These are phyloP conservation scores for Acromyrmex echinatior DNA, from an alignment of 1,140 invertebrate species.

Conservation along the genomic window DNA sequence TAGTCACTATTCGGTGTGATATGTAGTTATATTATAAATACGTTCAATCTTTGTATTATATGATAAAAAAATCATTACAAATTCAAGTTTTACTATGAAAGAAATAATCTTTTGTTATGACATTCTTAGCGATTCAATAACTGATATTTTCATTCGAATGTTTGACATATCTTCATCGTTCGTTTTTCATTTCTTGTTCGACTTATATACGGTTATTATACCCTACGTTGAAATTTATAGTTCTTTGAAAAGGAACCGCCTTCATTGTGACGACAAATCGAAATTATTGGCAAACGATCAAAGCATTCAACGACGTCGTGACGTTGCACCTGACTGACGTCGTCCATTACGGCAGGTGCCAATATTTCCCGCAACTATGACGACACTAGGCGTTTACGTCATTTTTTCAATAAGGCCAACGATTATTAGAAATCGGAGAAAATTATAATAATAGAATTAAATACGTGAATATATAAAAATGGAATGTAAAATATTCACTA, in stretches of 20 bases:
- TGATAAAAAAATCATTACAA: neutral
- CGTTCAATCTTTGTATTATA: neutral
- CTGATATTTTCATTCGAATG: neutral
- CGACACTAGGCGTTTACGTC: neutral
- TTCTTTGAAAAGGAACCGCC: conserved; percentile 6
- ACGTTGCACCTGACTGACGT: conserved; percentile 46
- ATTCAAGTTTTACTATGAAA: neutral
- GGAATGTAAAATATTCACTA: neutral
- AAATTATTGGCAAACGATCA: conserved; percentile 35
- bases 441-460: neutral
- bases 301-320: neutral
- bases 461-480: neutral
- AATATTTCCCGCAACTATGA: conserved; percentile 32
- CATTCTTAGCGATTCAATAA: neutral
- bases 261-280: conserved; percentile 8
- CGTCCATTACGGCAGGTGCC: conserved; percentile 1
- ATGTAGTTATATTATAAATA: neutral
- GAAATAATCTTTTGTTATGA: neutral
- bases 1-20: neutral
- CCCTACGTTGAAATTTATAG: neutral
- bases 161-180: neutral
- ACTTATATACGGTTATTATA: neutral
- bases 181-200: neutral
- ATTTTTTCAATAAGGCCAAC: conserved; percentile 9
- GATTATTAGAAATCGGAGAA: neutral